Base-by-base conservation (phyloP, 2,113 vertebrate genomes). In the Alaudala cheleensis region DNA sequence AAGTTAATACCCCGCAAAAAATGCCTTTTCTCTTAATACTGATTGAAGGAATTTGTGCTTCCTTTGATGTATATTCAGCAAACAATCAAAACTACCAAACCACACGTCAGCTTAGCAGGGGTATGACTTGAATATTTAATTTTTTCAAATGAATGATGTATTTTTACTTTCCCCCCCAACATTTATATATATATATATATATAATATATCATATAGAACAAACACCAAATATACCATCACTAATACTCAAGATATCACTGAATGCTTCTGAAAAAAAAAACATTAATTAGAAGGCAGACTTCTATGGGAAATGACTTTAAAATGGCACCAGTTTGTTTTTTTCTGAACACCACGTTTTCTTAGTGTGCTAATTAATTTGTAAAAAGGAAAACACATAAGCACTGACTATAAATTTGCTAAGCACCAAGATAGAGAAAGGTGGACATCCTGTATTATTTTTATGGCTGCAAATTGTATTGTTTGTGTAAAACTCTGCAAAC, bases 191-290 rank as follows among this genome's bases (percentile, higher is more conserved):
- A 89, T 94, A 89, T 93, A 77, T 93, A 71, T 95, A 92, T 95
- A 92, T 97, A 97, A 92, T 97, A 97, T 97, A 95, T 97, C 91
- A 94, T 93, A 97, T 97, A 97, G 97, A 98, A 97, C 96, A 98
- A 95, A 96, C 98, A 98, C 97, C 97, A 97, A 98, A 90, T 94
- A 97, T 97, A 98, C 98, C 97, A 93, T 97, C 98, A 98, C 98
- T 97, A 98, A 97, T 97, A 98, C 95, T 98, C 97, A 97, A 96
- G 96, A 97, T 97, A 97, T 97, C 97, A 98, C 98, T 98, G 95
- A 97, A 98, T 98, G 94, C 93, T 97, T 98, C 96, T 97, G 97
- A 95, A 98, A 98, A 97, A 97, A 60, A 97, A 95, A 88, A 39
- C 95, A 95, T 94, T 95, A 95, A 91, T 92, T 96, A 95, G 96